A percentile compares a stretch with the other conserved stretches of the same genome.
These are phyloP conservation scores for Corythucha ciliata DNA, from an alignment of 2,888 invertebrate species.

Conservation along the genomic window DNA sequence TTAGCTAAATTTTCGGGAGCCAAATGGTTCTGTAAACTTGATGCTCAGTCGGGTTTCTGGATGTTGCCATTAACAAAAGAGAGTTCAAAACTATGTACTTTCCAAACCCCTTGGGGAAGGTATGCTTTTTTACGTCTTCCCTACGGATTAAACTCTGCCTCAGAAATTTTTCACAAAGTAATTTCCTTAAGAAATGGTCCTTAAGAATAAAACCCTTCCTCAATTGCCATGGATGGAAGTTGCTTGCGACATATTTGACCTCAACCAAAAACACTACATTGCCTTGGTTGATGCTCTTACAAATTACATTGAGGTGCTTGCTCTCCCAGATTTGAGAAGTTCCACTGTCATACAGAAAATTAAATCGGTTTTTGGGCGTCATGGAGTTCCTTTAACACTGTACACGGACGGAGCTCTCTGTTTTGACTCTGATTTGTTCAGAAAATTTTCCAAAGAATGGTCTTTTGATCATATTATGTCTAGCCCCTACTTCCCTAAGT, in stretches of 20 bases:
- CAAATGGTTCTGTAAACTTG: conserved; percentile 8
- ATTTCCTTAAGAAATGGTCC: conserved; percentile 6
- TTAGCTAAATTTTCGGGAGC: background rate
- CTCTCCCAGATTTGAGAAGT: conserved; percentile 4
- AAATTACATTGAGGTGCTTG: background rate
- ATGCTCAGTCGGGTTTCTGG: conserved; percentile 20
- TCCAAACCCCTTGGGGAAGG: conserved; percentile 19
- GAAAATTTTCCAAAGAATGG: conserved; percentile 8
- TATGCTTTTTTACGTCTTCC: conserved; percentile 38
- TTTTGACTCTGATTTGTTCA: conserved; percentile 14
- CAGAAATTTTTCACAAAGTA: conserved; percentile 29
- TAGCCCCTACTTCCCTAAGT: conserved; percentile 11
- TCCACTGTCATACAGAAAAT: conserved; percentile 24
- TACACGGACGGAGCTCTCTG: conserved; percentile 17
- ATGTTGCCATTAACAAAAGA: conserved; percentile 1
- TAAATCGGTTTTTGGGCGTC: conserved; percentile 17
- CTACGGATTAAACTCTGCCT: conserved; percentile 38
- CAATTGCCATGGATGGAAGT: conserved; percentile 14
- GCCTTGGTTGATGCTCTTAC: background rate
- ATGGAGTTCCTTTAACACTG: conserved; percentile 17
- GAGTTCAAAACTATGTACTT: conserved; percentile 11
- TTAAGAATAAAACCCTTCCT: background rate
- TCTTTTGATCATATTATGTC: conserved; percentile 9
- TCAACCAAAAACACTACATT: background rate
- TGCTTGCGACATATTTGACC: background rate